These are phyloP conservation scores for Papilio aristodemus DNA, from an alignment of 1,140 invertebrate species.

Conservation along the genomic window DNA sequence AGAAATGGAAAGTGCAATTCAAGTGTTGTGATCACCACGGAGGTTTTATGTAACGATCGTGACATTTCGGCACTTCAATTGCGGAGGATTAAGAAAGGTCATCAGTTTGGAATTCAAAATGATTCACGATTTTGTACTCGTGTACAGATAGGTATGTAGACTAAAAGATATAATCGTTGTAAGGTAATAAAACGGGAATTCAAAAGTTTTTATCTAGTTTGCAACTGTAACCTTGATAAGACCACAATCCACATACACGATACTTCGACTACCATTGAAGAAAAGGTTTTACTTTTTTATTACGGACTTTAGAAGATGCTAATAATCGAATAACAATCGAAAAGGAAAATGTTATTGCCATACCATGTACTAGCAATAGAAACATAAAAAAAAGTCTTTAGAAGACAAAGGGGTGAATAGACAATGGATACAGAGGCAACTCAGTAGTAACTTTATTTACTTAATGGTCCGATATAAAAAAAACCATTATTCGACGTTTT, in stretches of 20 bases:
- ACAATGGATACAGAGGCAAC: too few relatives aligned
- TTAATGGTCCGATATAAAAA: too few relatives aligned
- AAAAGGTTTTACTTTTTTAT: too few relatives aligned
- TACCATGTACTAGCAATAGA: too few relatives aligned
- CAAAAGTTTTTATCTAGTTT: not conserved
- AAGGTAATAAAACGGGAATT: not conserved
- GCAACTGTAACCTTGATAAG: not conserved
- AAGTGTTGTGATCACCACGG: not conserved
- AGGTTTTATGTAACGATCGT: conserved; percentile 7
- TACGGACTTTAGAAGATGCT: too few relatives aligned
- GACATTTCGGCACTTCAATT: not conserved
- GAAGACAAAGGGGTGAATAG: too few relatives aligned
- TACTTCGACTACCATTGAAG: too few relatives aligned
- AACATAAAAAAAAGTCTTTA: too few relatives aligned
- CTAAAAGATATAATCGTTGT: not conserved
- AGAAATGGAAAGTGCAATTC: not conserved
- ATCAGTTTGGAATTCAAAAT: not conserved
- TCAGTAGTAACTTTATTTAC: too few relatives aligned
- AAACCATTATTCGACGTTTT: not conserved
- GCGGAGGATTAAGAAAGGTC: conserved; percentile 12
- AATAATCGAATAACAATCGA: too few relatives aligned
- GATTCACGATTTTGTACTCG: not conserved
- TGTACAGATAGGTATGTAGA: not conserved
- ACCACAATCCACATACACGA: too few relatives aligned
- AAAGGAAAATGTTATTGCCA: too few relatives aligned